Evolutionary conservation across 2,113 vertebrate genomes (phyloP).

Genomic region (Bombycilla garrulus): DNA sequence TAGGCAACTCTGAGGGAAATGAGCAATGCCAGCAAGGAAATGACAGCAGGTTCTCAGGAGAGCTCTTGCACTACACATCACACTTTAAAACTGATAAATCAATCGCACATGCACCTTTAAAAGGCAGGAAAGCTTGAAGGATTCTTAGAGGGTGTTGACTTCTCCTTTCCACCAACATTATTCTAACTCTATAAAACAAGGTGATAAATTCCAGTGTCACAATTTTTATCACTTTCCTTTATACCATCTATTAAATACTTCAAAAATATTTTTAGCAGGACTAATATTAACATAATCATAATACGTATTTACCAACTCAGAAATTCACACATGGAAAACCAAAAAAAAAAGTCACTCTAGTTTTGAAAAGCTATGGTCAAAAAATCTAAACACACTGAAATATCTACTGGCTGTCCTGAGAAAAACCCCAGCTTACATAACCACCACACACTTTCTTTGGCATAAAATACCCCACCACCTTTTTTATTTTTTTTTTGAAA

Average conservation of each 20-base stretch:
- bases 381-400: not conserved
- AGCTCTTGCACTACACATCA: constrained; percentile 8
- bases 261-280: not conserved
- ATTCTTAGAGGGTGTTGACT: constrained; percentile 45
- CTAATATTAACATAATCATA: not conserved
- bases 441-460: not conserved
- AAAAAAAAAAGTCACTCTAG: not conserved
- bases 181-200: constrained; percentile 31
- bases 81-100: constrained; percentile 35
- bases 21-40: constrained; percentile 18
- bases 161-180: constrained; percentile 39
- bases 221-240: not conserved
- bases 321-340: not conserved
- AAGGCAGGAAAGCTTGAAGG: constrained; percentile 10
- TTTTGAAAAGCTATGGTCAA: not conserved
- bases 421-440: not conserved
- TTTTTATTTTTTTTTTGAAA: not conserved
- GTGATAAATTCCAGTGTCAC: constrained; percentile 23
- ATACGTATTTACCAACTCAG: not conserved
- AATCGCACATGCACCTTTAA: not conserved
- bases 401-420: not conserved
- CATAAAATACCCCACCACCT: not conserved
- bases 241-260: not conserved
- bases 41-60: constrained; percentile 56
- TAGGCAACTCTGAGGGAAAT: constrained; percentile 28